These are phyloP conservation scores for Terebella lapidaria DNA, from an alignment of 2,888 invertebrate species.

Conservation along the genomic window DNA sequence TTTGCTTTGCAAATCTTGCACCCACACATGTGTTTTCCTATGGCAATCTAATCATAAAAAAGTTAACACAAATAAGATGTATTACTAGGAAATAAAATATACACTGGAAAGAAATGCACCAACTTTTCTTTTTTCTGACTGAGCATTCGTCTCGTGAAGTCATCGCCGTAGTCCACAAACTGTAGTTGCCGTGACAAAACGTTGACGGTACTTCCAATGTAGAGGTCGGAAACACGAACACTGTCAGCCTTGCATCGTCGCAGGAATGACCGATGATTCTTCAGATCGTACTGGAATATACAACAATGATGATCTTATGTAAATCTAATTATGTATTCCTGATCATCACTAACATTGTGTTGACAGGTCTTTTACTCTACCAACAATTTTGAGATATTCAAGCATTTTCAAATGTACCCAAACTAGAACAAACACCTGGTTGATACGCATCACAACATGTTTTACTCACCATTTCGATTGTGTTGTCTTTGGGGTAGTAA, in stretches of 20 bases:
- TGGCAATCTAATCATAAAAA: no score
- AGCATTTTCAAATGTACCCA: neutral
- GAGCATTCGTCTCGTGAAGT: constrained; percentile 48
- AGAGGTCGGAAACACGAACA: constrained; percentile 47
- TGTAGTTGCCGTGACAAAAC: constrained; percentile 53
- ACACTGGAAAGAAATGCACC: no score
- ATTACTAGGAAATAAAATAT: no score
- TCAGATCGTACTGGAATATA: constrained; percentile 52
- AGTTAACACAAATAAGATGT: no score
- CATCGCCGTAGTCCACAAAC: constrained; percentile 54
- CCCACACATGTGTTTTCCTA: no score
- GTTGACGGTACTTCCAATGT: constrained; percentile 53
- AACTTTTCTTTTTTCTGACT: constrained; percentile 51
- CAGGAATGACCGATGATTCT: constrained; percentile 52
- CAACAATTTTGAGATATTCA: neutral
- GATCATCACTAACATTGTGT: neutral
- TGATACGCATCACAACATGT: no score
- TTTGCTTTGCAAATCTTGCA: no score
- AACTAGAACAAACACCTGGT: no score
- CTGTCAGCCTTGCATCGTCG: constrained; percentile 49
- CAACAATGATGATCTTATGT: neutral
- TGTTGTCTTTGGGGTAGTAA: constrained; percentile 72
- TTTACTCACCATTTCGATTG: constrained; percentile 72
- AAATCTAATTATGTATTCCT: neutral
- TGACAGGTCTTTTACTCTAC: neutral